These are phyloP conservation scores for Drosophila picticornis DNA, from an alignment of 2,888 invertebrate genomes.

Conservation along the genomic window DNA sequence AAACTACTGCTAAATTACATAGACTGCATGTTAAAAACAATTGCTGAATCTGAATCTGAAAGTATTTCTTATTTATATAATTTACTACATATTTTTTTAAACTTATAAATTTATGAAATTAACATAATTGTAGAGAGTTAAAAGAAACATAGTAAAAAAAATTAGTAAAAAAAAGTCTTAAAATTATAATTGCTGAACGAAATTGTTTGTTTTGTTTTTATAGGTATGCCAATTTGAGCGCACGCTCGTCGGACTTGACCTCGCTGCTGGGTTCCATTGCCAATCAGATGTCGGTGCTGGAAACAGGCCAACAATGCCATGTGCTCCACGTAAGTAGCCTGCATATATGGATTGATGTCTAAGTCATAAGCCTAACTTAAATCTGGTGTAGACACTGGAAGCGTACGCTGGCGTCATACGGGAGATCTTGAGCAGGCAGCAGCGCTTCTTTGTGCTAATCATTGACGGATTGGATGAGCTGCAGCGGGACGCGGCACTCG, in stretches of 20 bases:
- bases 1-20: neutral
- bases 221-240: slow-evolving; percentile 83
- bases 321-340: slow-evolving; percentile 87
- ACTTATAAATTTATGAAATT: too few species aligned
- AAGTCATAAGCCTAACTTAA: neutral
- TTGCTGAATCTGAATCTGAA: too few species aligned
- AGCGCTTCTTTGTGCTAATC: slow-evolving; percentile 89
- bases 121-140: neutral
- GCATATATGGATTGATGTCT: neutral
- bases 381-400: slow-evolving; percentile 88
- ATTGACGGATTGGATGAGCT: slow-evolving; percentile 91
- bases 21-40: too few species aligned
- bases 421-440: slow-evolving; percentile 77
- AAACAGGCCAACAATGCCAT: slow-evolving; percentile 88
- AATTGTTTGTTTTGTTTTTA: neutral
- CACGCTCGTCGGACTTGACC: slow-evolving; percentile 81
- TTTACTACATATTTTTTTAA: too few species aligned
- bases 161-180: neutral
- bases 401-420: slow-evolving; percentile 88
- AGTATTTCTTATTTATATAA: too few species aligned
- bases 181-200: neutral
- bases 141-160: neutral
- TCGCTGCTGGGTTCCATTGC: slow-evolving; percentile 90
- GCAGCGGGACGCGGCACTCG: slow-evolving; percentile 85
- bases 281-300: slow-evolving; percentile 90